phyloP scores from a whole-genome alignment of 2,888 invertebrate species.

The Zele albiditarsus region DNA sequence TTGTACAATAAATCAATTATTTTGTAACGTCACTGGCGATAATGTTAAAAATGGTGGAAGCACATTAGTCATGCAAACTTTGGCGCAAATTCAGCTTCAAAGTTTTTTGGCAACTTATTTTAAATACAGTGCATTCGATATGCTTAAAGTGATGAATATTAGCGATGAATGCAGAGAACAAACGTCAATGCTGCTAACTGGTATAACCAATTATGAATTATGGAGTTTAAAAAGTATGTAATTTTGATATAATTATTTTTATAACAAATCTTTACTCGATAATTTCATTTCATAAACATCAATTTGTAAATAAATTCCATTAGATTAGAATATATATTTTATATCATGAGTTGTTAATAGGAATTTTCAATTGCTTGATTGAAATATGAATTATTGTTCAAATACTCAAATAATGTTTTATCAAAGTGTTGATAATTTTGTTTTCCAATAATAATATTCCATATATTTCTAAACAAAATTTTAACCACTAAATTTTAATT shows the following conservation, averaged over 20 bases:
- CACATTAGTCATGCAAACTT: not conserved
- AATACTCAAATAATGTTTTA: too few species aligned
- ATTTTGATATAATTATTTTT: not conserved
- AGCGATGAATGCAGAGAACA: not conserved
- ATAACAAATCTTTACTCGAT: not conserved
- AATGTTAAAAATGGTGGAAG: not conserved
- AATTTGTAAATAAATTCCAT: too few species aligned
- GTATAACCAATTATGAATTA: not conserved
- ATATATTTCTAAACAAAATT: too few species aligned
- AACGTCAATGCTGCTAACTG: not conserved
- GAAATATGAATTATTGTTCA: too few species aligned
- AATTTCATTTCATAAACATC: too few species aligned
- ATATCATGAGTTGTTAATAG: too few species aligned
- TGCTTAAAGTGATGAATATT: not conserved
- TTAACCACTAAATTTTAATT: not conserved
- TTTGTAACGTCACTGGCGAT: slow-evolving; percentile 22
- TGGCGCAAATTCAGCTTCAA: not conserved
- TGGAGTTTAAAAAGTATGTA: not conserved
- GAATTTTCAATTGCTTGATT: too few species aligned
- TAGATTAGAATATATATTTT: too few species aligned
- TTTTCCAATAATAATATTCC: too few species aligned
- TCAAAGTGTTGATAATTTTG: too few species aligned
- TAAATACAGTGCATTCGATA: not conserved
- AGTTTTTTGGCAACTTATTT: not conserved
- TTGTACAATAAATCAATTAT: not conserved